These are phyloP conservation scores for Eupsilia transversa DNA, from an alignment of 2,888 invertebrate species.

Conservation along the genomic window DNA sequence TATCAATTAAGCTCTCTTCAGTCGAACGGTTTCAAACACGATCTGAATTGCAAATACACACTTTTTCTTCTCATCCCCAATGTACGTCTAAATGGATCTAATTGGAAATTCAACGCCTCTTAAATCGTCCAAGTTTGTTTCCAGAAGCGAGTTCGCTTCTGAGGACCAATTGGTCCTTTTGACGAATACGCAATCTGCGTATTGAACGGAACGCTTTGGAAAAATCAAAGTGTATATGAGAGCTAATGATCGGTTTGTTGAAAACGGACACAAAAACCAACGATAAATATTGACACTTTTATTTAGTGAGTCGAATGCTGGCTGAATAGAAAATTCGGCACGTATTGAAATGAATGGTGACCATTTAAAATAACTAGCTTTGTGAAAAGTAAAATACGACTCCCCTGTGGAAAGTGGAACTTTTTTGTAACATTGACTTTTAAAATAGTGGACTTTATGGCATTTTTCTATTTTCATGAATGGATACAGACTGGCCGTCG, in stretches of 20 bases:
- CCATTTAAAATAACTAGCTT: slow-evolving; percentile 44
- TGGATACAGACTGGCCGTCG: too few relatives aligned
- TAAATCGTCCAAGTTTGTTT: slow-evolving; percentile 67
- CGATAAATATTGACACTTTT: slow-evolving; percentile 46
- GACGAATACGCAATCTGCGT: slow-evolving; percentile 41
- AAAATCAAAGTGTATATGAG: slow-evolving; percentile 31
- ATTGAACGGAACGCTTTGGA: slow-evolving; percentile 36
- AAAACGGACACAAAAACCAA: slow-evolving; percentile 38
- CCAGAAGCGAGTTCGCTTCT: slow-evolving; percentile 45
- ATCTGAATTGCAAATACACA: slow-evolving; percentile 85
- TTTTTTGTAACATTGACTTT: slow-evolving; percentile 17
- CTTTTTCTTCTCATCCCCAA: slow-evolving; percentile 75
- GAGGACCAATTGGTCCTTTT: slow-evolving; percentile 60
- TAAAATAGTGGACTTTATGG: slow-evolving; percentile 1
- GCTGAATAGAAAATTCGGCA: slow-evolving; percentile 52
- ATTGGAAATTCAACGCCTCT: slow-evolving; percentile 80
- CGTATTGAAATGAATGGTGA: slow-evolving; percentile 41
- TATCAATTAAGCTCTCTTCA: slow-evolving; percentile 85
- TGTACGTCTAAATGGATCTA: slow-evolving; percentile 78
- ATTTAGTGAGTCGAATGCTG: slow-evolving; percentile 27
- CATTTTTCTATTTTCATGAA: background rate
- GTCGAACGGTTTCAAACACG: slow-evolving; percentile 75
- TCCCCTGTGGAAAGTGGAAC: background rate
- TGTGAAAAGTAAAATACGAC: slow-evolving; percentile 33
- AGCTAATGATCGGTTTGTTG: slow-evolving; percentile 42